Conservation (phyloP, 2,888 invertebrate species). For the Petrolisthes cinctipes region DNA sequence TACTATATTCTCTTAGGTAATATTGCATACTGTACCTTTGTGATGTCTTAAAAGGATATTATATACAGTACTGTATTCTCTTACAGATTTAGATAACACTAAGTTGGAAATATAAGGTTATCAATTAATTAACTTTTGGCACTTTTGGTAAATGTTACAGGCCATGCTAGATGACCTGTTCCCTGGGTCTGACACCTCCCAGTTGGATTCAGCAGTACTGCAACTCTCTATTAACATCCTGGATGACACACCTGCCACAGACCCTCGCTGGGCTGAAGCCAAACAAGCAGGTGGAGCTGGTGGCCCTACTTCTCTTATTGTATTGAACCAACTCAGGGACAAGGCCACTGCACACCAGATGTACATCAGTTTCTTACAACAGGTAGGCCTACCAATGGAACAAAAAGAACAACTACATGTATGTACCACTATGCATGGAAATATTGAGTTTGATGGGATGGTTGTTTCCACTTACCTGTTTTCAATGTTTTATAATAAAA, state of each 20-base stretch:
- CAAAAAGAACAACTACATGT: too few relatives aligned
- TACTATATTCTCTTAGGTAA: too few relatives aligned
- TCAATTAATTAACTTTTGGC: neutral
- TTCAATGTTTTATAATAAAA: too few relatives aligned
- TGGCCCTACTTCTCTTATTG: constrained; percentile 80
- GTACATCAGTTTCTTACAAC: constrained; percentile 79
- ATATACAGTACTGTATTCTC: neutral
- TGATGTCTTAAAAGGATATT: neutral
- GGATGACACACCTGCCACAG: constrained; percentile 89
- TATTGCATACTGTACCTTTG: neutral
- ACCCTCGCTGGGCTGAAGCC: constrained; percentile 81
- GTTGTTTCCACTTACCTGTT: too few relatives aligned
- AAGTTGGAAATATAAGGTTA: neutral
- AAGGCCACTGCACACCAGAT: constrained; percentile 85
- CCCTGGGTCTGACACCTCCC: constrained; percentile 67
- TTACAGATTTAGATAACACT: neutral
- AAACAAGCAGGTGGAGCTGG: constrained; percentile 67
- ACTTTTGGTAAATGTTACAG: neutral
- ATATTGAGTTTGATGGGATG: too few relatives aligned
- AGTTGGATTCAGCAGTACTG: constrained; percentile 67
- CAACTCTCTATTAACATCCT: constrained; percentile 75
- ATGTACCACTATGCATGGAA: too few relatives aligned
- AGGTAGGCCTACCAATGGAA: too few relatives aligned
- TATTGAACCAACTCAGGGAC: constrained; percentile 86
- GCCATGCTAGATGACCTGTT: constrained; percentile 72